A percentile compares a stretch with the other conserved stretches of the same genome.
phyloP scores from a whole-genome alignment of 2,113 vertebrate genomes.

The Falcunculus frontatus region DNA sequence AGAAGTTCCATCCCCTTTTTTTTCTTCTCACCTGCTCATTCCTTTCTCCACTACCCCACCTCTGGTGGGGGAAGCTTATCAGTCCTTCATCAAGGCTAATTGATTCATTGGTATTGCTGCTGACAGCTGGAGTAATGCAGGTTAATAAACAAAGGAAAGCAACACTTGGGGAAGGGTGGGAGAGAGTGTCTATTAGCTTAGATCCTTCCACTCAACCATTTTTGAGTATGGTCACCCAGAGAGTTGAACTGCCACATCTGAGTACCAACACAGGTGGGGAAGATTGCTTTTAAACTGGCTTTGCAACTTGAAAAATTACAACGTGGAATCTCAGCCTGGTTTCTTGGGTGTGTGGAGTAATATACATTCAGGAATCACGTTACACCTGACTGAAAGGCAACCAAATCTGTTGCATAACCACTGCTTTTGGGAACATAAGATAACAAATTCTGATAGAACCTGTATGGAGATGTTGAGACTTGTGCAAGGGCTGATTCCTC shows the following conservation, averaged over 20 bases:
- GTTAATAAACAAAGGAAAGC: conserved; percentile 17
- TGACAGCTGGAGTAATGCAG: neutral
- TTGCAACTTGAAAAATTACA: conserved; percentile 23
- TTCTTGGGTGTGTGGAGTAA: conserved; percentile 40
- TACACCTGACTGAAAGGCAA: conserved; percentile 25
- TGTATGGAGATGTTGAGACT: neutral
- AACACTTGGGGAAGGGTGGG: neutral
- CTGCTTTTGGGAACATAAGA: neutral
- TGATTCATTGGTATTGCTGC: neutral
- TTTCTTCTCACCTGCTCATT: neutral
- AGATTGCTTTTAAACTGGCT: conserved; percentile 12
- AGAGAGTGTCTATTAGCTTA: neutral
- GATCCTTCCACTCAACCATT: conserved; percentile 10
- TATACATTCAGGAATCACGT: neutral
- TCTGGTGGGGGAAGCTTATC: neutral
- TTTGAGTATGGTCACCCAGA: neutral
- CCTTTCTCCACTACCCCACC: neutral
- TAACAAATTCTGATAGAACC: conserved; percentile 7
- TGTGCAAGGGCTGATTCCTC: neutral
- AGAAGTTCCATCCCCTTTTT: neutral
- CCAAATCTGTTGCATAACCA: conserved; percentile 28
- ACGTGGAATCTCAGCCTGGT: neutral
- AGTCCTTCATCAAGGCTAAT: neutral
- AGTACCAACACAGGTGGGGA: neutral
- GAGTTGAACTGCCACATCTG: neutral